Base-by-base conservation (phyloP, 2,888 invertebrate genomes). In the Eilema caniola region DNA sequence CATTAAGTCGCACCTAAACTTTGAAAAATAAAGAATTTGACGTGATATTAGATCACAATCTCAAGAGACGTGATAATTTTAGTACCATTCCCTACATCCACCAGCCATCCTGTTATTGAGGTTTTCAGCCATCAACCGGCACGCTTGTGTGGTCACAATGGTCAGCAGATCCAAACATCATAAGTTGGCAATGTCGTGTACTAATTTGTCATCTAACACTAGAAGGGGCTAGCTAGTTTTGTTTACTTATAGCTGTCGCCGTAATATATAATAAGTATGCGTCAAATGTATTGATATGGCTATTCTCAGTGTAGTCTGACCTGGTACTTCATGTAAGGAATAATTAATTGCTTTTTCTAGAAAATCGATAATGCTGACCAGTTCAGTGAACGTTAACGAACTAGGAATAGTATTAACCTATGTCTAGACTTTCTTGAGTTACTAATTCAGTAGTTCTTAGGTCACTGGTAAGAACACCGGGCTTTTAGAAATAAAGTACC, bases 371-470 rank as follows among this genome's bases (percentile, higher is more conserved):
- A 41, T 25, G 41, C 3, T 24, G 37, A 24, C 4, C 37, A 41
- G 37, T 41, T 62, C 62, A 41, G 62, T 37, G 41, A 41, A 41
- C 62, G 24, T 20, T 41, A 62, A 41, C 41, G 41, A 41, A 62
- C 37, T 41, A 20, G 25, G 20, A 62, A 62, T 62, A 16, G 24
- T 41, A 24, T 41, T 41, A 47, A 20, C 62, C 62, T 62, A 41
- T 20, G 16, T 62, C 37, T 41, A 62, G 37, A 10, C 24, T 62
- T 41, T 25, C 20, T 31, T 41, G 20, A 41, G 37, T 41, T 24
- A 41, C 16, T 41, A 24, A 62, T 41, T 62, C 62, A 62, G 10
- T 16, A 8, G 62, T 62, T 16, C n/a, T 41, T 41, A 23, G 14
- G 37, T 37, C 10, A 25, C 24, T 41, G 24, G 16, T 24, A n/a